Evolutionary conservation across 2,113 vertebrate genomes (phyloP), one percentile per base, ranked within the genome.

Genomic region (Pipra filicauda): DNA sequence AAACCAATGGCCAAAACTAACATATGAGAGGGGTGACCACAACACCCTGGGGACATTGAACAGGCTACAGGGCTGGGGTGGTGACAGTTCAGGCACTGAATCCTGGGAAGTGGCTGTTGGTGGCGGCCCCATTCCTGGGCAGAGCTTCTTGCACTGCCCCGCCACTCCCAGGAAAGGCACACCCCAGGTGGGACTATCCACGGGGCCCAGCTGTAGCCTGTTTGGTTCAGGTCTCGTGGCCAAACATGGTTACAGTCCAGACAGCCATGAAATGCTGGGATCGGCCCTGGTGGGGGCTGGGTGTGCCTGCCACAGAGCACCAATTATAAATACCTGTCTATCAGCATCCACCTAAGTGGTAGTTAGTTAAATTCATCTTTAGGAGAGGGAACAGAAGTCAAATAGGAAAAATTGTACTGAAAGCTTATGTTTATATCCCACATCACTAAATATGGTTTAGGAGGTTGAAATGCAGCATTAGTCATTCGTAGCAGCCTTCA

Each of bases 391-490:
- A 97, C 95, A 97, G 98, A 97, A 98, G 98, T 98, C 97, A 98
- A 97, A 97, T 96, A 88, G 91, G 97, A 98, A 97, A 98, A 98
- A 98, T 55, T 92, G 96, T 96, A 96, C 97, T 55, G 84, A 97
- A 97, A 97, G 98, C 97, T 98, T 98, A 97, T 98, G 98, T 98
- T 98, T 98, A 97, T 98, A 98, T 96, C 94, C 96, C 97, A 88
- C 76, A 92, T 95, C 97, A 96, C 98, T 98, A 99, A 98, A 98
- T 98, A 98, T 98, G 98, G 97, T 97, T 97, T 97, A 97, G 97
- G 97, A 97, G 96, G 96, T 92, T 92, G 96, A 97, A 97, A 98
- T 96, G 97, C 72, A 96, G 90, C 76, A 95, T 97, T 96, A 97
- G 96, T 97, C 97, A 97, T 92, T 95, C 70, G 92, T 77, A 91